Base-by-base conservation (phyloP, 2,888 invertebrate genomes). In the Pseudococcus longispinus region DNA sequence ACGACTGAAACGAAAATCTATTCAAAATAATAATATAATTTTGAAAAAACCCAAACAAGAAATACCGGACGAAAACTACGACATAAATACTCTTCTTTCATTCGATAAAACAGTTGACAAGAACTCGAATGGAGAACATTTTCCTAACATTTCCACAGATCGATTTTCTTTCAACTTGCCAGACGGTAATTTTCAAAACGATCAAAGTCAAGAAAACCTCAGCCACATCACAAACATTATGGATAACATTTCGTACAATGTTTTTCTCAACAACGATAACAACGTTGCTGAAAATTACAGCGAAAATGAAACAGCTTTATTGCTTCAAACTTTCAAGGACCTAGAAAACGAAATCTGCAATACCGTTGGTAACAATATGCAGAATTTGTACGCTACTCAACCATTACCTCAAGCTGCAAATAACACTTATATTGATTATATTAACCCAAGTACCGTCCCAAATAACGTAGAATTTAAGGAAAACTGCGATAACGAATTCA, bases 241-340 rank as follows among this genome's bases (percentile, higher is more conserved):
- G 20, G 80, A 77, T 37, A 51, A 77, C 20, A 80, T 51, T 29
- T 42, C 65, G 1, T 44, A 74, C 42, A 74, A 44, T 15, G 77
- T 29, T 2, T 55, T 44, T 2, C 42, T 60, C 3, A 84, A 84
- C 42, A 32, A 32, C 3, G 60, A 60, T 60, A 70, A 37, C 32
- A 60, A 32, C 18, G 23, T 18, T 37, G 46, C 46, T 1, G 46
- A 32, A 42, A 37, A 26, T 55, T 86, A 80, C 37, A 44, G n/a
- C 18, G 86, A 80, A 80, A 86, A 80, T 23, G 86, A 86, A 23
- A 80, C 80, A 0, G 77, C 80, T 13, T 77, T 74, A 46, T 55
- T 86, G n/a, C 26, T 77, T 15, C 86, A 86, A 80, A 86, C 86
- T 2, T 86, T 77, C 80, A 70, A 77, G 37, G 86, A 86, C 26